These are phyloP conservation scores for Pegoplata infirma DNA, from an alignment of 2,888 invertebrate genomes.

Conservation along the genomic window DNA sequence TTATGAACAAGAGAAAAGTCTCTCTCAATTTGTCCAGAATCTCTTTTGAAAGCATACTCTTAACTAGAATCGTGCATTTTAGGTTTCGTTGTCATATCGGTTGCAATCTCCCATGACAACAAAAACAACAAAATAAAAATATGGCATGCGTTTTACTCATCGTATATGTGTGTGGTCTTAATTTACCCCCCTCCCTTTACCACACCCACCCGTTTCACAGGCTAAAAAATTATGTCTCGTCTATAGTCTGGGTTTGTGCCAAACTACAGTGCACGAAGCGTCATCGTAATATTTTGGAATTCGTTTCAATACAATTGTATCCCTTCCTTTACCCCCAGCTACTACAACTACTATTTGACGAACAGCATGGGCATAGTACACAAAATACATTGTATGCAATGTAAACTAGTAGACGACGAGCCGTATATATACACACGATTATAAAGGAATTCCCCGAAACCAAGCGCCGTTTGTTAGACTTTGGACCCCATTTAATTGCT, in stretches of 20 bases:
- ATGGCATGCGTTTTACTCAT: slow-evolving; percentile 54
- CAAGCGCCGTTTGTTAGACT: slow-evolving; percentile 65
- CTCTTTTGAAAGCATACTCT: slow-evolving; percentile 20
- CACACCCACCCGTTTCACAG: background rate
- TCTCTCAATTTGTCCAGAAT: slow-evolving; percentile 6
- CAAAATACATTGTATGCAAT: background rate
- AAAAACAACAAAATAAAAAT: no score
- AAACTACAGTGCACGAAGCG: slow-evolving; percentile 51
- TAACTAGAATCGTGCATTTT: background rate
- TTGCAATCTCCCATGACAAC: slow-evolving; percentile 21
- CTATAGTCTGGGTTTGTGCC: slow-evolving; percentile 60
- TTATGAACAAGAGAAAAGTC: slow-evolving; percentile 15
- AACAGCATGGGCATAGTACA: no score
- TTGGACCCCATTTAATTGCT: slow-evolving; percentile 64
- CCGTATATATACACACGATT: slow-evolving; percentile 55
- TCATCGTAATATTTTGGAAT: slow-evolving; percentile 34
- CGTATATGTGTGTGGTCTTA: slow-evolving; percentile 33
- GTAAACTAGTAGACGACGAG: no score
- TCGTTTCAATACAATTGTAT: slow-evolving; percentile 25
- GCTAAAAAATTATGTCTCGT: slow-evolving; percentile 41
- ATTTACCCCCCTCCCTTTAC: slow-evolving; percentile 1
- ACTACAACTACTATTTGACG: background rate
- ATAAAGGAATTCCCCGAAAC: slow-evolving; percentile 68
- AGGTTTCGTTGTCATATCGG: background rate
- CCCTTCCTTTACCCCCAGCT: background rate